Evolutionary conservation across 2,797 vertebrate genomes (phyloP).

Genomic region (Ara ararauna): DNA sequence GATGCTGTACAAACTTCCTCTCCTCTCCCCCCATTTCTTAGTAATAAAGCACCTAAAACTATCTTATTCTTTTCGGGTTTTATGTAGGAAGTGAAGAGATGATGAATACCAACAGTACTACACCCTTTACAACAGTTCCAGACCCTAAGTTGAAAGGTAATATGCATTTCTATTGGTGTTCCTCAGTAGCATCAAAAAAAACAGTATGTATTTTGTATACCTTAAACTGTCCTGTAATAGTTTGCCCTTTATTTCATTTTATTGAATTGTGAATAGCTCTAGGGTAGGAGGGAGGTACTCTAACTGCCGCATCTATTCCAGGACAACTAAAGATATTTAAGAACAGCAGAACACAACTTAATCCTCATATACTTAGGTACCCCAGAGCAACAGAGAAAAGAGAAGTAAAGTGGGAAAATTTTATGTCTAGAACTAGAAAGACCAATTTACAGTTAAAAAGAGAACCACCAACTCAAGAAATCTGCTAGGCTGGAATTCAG

Average conservation of each 20-base stretch:
- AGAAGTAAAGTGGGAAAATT: neutral
- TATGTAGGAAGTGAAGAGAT: neutral
- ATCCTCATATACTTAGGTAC: neutral
- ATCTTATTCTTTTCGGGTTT: neutral
- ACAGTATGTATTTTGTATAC: neutral
- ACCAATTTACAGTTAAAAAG: neutral
- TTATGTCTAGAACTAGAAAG: neutral
- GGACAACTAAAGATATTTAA: neutral
- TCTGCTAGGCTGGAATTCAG: neutral
- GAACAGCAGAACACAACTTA: neutral
- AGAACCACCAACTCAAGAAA: neutral
- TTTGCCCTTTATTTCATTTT: neutral
- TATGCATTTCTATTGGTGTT: neutral
- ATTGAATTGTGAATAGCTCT: neutral
- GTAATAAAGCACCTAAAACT: neutral
- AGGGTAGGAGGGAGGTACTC: neutral
- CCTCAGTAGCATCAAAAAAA: neutral
- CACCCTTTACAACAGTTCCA: rapidly evolving
- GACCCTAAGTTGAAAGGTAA: neutral
- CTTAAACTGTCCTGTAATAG: neutral
- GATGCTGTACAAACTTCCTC: neutral
- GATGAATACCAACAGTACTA: neutral
- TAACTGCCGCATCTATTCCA: neutral
- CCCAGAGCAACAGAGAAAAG: neutral
- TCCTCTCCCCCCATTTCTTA: neutral